phyloP scores from a whole-genome alignment of 2,113 vertebrate genomes.

The Tautogolabrus adspersus region DNA sequence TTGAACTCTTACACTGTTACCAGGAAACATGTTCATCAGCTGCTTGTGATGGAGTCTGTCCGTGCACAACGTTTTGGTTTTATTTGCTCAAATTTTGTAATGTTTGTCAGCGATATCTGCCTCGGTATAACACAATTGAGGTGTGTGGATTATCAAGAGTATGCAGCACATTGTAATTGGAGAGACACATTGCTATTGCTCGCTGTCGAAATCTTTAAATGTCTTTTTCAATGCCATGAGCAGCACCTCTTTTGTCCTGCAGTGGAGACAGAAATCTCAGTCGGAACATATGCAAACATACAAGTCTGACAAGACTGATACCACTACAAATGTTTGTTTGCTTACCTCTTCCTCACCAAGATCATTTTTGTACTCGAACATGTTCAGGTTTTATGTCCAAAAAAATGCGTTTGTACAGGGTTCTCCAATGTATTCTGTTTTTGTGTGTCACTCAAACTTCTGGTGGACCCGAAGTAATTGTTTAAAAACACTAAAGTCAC shows the following conservation, averaged over 20 bases:
- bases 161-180: slow-evolving; percentile 5
- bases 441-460: too few species aligned
- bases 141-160: slow-evolving; percentile 23
- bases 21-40: slow-evolving; percentile 24
- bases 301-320: not conserved
- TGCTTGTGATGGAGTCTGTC: not conserved
- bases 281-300: not conserved
- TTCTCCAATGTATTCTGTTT: too few species aligned
- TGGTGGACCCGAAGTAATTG: too few species aligned
- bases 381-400: too few species aligned
- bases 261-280: not conserved
- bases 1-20: slow-evolving; percentile 20
- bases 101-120: slow-evolving; percentile 27
- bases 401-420: too few species aligned
- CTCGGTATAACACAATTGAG: slow-evolving; percentile 6
- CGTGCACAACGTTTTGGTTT: slow-evolving; percentile 6
- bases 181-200: slow-evolving; percentile 15
- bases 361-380: not conserved
- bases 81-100: slow-evolving; percentile 51
- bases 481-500: too few species aligned
- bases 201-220: slow-evolving; percentile 24
- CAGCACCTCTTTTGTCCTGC: slow-evolving; percentile 6
- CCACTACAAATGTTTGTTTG: not conserved
- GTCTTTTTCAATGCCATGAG: not conserved
- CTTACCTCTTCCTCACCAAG: not conserved